A percentile compares a stretch with the other conserved stretches of the same genome.
Evolutionary conservation across 2,113 vertebrate genomes (phyloP).

Genomic region (Cyanoliseus patagonus): DNA sequence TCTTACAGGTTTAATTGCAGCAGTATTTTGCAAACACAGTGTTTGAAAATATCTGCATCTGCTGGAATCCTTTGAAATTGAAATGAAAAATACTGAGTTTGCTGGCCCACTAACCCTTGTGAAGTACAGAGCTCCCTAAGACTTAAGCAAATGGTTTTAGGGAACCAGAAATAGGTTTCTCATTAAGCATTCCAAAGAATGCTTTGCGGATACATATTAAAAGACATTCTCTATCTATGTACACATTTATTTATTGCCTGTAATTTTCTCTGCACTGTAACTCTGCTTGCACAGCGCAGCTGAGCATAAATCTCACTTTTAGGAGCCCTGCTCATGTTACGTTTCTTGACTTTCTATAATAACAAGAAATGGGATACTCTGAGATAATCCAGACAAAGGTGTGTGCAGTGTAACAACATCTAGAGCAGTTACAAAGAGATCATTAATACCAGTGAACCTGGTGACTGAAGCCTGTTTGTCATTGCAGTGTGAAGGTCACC

Average conservation of each 20-base stretch:
- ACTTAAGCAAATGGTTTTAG: conserved; percentile 23
- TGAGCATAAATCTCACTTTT: conserved; percentile 52
- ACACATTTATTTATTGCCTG: conserved; percentile 32
- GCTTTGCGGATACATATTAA: conserved; percentile 20
- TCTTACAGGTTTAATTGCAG: background rate
- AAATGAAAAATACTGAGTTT: background rate
- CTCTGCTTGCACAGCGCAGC: conserved; percentile 23
- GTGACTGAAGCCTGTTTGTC: background rate
- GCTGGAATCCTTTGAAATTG: conserved; percentile 30
- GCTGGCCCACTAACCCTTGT: conserved; percentile 5
- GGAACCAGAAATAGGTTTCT: conserved; percentile 25
- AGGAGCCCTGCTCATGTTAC: conserved; percentile 19
- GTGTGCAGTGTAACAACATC: background rate
- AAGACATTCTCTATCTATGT: conserved; percentile 10
- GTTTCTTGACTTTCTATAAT: conserved; percentile 39
- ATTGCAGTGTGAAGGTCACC: background rate
- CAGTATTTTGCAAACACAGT: background rate
- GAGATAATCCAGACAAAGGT: background rate
- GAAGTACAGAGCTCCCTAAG: background rate
- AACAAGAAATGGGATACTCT: conserved; percentile 14
- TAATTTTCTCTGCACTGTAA: conserved; percentile 40
- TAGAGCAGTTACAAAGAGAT: background rate
- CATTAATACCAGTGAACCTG: background rate
- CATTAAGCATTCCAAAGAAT: conserved; percentile 40
- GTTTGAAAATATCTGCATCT: background rate